These are phyloP conservation scores for Oreochromis tanganicae DNA, from an alignment of 2,113 vertebrate genomes.

Conservation along the genomic window DNA sequence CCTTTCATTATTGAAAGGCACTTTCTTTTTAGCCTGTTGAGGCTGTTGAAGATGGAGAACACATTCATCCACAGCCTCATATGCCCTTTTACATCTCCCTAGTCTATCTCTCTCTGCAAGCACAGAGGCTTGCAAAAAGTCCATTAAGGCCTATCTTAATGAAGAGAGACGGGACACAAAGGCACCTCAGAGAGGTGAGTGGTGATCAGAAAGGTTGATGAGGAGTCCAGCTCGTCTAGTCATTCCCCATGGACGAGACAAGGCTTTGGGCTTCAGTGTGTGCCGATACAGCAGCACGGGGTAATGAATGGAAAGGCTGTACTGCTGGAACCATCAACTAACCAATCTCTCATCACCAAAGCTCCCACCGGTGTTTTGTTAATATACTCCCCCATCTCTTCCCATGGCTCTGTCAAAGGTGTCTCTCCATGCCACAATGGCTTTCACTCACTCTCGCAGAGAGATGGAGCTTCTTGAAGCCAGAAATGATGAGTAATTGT, in stretches of 20 bases:
- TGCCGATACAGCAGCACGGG: slow-evolving; percentile 20
- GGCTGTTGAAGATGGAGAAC: slow-evolving; percentile 37
- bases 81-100: slow-evolving; percentile 39
- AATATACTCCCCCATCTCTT: slow-evolving; percentile 21
- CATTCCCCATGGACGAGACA: slow-evolving; percentile 14
- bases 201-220: slow-evolving; percentile 57
- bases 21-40: slow-evolving; percentile 20
- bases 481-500: slow-evolving; percentile 22
- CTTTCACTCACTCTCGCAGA: slow-evolving; percentile 27
- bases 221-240: slow-evolving; percentile 23
- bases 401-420: slow-evolving; percentile 21
- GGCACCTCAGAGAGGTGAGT: slow-evolving; percentile 47
- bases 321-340: slow-evolving; percentile 31
- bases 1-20: slow-evolving; percentile 11
- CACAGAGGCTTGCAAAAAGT: slow-evolving; percentile 34
- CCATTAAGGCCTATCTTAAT: slow-evolving; percentile 68
- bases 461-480: not conserved
- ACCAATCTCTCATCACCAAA: slow-evolving; percentile 50
- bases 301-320: slow-evolving; percentile 50
- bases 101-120: slow-evolving; percentile 13
- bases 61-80: slow-evolving; percentile 37
- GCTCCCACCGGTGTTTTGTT: slow-evolving; percentile 35
- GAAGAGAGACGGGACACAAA: slow-evolving; percentile 62
- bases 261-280: slow-evolving; percentile 19
- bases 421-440: slow-evolving; percentile 30